Percentiles rank a stretch among this genome's conserved stretches.
phyloP scores from a whole-genome alignment of 1,140 invertebrate genomes.

The Pseudomyrmex concolor region DNA sequence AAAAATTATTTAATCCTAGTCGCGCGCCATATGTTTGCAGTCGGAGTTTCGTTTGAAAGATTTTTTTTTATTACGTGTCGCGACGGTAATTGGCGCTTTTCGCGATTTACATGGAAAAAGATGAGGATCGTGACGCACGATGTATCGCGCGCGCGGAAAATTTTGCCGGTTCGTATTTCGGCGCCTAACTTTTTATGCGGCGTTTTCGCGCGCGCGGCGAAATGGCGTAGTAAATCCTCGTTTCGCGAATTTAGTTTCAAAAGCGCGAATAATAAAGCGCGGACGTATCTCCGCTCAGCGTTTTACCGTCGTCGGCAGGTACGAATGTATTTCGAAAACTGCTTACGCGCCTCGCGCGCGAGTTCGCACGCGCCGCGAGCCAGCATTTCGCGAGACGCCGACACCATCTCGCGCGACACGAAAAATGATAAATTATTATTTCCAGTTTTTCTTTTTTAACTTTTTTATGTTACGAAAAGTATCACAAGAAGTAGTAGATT shows the following conservation, averaged over 20 bases:
- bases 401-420: slow-evolving; percentile 2
- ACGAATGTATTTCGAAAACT: slow-evolving; percentile 55
- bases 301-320: slow-evolving; percentile 50
- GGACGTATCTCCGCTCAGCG: slow-evolving; percentile 59
- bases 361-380: slow-evolving; percentile 35
- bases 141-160: slow-evolving; percentile 49
- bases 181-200: slow-evolving; percentile 65
- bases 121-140: slow-evolving; percentile 33
- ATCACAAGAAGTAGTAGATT: background rate
- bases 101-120: slow-evolving; percentile 32
- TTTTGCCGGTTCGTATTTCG: slow-evolving; percentile 56
- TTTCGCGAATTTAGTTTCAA: slow-evolving; percentile 65
- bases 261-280: slow-evolving; percentile 64
- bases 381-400: background rate
- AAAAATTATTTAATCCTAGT: slow-evolving; percentile 19
- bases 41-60: slow-evolving; percentile 6
- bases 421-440: slow-evolving; percentile 32
- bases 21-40: background rate
- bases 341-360: slow-evolving; percentile 36
- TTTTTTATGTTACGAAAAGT: background rate
- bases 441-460: no score
- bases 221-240: slow-evolving; percentile 69
- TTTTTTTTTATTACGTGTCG: slow-evolving; percentile 43
- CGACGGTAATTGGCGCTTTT: slow-evolving; percentile 47
- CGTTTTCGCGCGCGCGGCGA: slow-evolving; percentile 37